A percentile compares a stretch with the other conserved stretches of the same genome.
These are phyloP conservation scores for Gymnoscopelus microlampas DNA, from an alignment of 2,797 vertebrate species.

Conservation along the genomic window DNA sequence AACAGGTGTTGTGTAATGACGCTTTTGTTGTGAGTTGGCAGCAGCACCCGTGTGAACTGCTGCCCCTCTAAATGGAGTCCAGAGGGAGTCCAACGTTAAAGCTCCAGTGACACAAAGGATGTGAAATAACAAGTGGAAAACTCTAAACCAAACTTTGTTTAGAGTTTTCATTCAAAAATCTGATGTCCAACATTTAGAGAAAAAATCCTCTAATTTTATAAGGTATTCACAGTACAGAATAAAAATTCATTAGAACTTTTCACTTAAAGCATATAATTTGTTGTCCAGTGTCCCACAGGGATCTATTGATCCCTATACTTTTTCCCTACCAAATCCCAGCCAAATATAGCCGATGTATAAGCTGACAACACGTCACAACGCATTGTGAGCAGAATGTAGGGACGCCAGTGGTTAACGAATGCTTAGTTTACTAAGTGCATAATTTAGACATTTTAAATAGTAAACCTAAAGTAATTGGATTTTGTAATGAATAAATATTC, in stretches of 20 bases:
- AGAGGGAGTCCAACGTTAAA: slow-evolving; percentile 46
- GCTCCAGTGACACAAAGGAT: slow-evolving; percentile 42
- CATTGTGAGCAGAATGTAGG: too few relatives aligned
- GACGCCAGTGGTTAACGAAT: too few relatives aligned
- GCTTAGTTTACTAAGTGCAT: neutral
- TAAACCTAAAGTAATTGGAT: neutral
- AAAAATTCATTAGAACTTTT: neutral
- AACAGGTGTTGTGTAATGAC: slow-evolving; percentile 62
- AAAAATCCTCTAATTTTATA: neutral
- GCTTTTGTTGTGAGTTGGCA: slow-evolving; percentile 51
- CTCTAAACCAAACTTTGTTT: neutral
- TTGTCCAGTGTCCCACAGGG: too few relatives aligned
- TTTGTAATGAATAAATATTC: too few relatives aligned
- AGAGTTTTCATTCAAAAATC: slow-evolving; percentile 9
- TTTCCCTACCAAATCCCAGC: too few relatives aligned
- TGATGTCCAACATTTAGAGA: slow-evolving; percentile 29
- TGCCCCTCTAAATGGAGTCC: slow-evolving; percentile 39
- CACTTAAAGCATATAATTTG: too few relatives aligned
- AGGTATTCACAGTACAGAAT: neutral
- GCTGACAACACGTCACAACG: too few relatives aligned
- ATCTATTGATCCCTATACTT: too few relatives aligned
- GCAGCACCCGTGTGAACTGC: slow-evolving; percentile 58
- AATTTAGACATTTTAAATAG: slow-evolving; percentile 12
- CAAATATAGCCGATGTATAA: too few relatives aligned
- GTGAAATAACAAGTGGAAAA: slow-evolving; percentile 48